Percentiles rank a stretch among this genome's conserved stretches.
These are phyloP conservation scores for Microtus richardsoni DNA, from an alignment of 2,113 vertebrate species.

Conservation along the genomic window DNA sequence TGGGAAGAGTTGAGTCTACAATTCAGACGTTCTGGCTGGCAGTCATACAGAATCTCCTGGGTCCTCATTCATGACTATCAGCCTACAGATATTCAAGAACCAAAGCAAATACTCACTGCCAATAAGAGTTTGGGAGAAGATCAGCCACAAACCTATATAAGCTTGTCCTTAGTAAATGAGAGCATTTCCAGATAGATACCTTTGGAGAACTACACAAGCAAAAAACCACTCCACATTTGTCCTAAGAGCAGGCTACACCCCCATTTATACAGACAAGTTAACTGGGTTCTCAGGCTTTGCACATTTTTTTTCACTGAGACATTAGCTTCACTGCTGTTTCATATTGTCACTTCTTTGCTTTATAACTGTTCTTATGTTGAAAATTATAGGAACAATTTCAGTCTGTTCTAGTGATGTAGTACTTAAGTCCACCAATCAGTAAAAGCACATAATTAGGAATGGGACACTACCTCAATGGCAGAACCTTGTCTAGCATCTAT, in stretches of 20 bases:
- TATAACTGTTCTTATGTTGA: background rate
- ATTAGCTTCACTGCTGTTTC: background rate
- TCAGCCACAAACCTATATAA: background rate
- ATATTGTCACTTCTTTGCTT: background rate
- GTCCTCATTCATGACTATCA: background rate
- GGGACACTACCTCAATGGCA: background rate
- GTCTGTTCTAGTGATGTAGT: background rate
- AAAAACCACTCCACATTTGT: background rate
- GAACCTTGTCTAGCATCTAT: background rate
- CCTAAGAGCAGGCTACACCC: background rate
- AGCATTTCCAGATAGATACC: conserved; percentile 40
- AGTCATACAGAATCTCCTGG: background rate
- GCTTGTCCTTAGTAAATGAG: conserved; percentile 28
- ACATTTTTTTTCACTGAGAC: background rate
- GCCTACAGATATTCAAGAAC: conserved; percentile 17
- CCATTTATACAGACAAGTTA: background rate
- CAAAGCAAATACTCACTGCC: conserved; percentile 21
- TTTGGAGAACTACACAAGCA: conserved; percentile 6
- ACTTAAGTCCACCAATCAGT: background rate
- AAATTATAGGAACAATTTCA: background rate
- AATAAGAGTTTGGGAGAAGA: background rate
- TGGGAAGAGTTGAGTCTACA: background rate
- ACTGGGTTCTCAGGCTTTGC: background rate
- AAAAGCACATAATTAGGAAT: background rate
- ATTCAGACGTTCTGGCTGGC: conserved; percentile 3